Percentiles rank a stretch among this genome's conserved stretches.
These are phyloP conservation scores for Catharus ustulatus DNA, from an alignment of 2,797 vertebrate genomes.

Conservation along the genomic window DNA sequence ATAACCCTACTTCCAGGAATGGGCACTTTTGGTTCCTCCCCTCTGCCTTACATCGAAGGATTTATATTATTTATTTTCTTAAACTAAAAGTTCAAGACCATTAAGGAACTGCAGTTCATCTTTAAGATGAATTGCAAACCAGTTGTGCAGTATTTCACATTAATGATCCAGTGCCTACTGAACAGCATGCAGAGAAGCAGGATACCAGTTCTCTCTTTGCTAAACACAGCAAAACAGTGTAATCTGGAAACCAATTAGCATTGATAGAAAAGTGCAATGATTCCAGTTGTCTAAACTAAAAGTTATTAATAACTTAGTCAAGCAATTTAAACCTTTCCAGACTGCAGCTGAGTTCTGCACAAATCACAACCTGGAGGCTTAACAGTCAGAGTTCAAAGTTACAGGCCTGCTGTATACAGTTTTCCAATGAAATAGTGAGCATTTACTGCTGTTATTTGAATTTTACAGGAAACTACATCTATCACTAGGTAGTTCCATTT, in stretches of 20 bases:
- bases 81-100: constrained; percentile 66
- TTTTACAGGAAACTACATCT: neutral
- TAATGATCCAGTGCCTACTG: neutral
- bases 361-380: neutral
- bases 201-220: neutral
- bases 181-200: constrained; percentile 15
- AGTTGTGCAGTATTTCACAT: constrained; percentile 50
- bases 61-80: constrained; percentile 68
- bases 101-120: constrained; percentile 63
- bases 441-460: neutral
- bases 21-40: constrained; percentile 7
- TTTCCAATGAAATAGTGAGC: neutral
- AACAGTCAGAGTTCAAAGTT: neutral
- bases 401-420: neutral
- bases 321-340: constrained; percentile 12
- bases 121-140: constrained; percentile 59
- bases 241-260: constrained; percentile 10
- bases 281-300: neutral
- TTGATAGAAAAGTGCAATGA: neutral
- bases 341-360: neutral
- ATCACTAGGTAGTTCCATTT: neutral
- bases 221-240: constrained; percentile 26
- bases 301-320: neutral
- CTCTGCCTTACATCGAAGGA: neutral
- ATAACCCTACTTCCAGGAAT: constrained; percentile 39